Evolutionary conservation across 2,113 vertebrate species (phyloP).

Genomic region (Pterocles orientalis): DNA sequence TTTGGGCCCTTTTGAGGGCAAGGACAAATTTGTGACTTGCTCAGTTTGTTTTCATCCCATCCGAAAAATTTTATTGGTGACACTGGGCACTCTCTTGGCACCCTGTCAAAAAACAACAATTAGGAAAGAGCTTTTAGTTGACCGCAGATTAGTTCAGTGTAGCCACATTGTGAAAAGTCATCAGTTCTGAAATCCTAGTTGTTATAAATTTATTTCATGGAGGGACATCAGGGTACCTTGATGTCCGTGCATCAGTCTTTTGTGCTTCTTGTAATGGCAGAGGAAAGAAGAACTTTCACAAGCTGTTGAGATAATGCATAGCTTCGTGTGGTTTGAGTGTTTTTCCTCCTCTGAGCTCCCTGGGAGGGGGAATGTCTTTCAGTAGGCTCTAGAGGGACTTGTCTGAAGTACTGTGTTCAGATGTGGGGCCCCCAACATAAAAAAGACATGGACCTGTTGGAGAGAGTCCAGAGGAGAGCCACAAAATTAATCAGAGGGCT

Average conservation of each 20-base stretch:
- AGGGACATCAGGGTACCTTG: background rate
- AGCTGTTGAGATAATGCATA: background rate
- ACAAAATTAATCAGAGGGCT: too few species aligned
- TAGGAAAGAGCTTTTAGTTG: background rate
- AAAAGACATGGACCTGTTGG: too few species aligned
- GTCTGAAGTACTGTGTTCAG: too few species aligned
- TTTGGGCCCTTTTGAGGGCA: background rate
- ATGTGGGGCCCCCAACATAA: too few species aligned
- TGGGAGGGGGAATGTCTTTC: background rate
- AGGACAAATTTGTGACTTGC: background rate
- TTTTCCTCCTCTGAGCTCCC: background rate
- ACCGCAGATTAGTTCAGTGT: background rate
- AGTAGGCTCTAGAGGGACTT: background rate
- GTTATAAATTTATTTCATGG: background rate
- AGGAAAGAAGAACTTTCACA: background rate
- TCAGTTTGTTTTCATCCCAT: background rate
- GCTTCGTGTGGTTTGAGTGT: background rate
- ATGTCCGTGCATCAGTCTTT: background rate
- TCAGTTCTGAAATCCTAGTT: background rate
- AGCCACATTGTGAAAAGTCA: background rate
- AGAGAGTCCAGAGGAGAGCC: too few species aligned
- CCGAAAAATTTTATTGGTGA: background rate
- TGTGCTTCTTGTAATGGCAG: background rate
- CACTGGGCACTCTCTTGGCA: background rate
- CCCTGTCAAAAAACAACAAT: background rate